A percentile compares a stretch with the other conserved stretches of the same genome.
Evolutionary conservation across 2,797 vertebrate species (phyloP).

Genomic region (Fistularia tabacaria): DNA sequence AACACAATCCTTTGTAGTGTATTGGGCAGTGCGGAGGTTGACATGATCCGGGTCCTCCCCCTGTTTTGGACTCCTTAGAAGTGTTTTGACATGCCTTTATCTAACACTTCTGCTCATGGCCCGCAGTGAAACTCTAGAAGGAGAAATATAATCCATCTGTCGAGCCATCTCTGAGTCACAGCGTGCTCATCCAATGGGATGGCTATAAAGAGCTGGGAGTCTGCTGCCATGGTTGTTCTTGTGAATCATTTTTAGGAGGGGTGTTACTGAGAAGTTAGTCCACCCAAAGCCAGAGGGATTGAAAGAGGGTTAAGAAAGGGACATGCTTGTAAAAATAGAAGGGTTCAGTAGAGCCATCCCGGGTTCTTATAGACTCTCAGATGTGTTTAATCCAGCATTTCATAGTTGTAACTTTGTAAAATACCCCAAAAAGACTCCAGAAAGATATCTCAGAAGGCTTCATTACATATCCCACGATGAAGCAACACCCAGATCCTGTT

Average conservation of each 20-base stretch:
- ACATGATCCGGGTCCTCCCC: slow-evolving; percentile 22
- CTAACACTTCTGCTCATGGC: slow-evolving; percentile 37
- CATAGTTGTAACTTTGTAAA: too few species aligned
- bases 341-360: background rate
- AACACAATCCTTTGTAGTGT: slow-evolving; percentile 6
- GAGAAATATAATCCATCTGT: slow-evolving; percentile 56
- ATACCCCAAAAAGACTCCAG: too few species aligned
- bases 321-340: slow-evolving; percentile 3
- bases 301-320: slow-evolving; percentile 16
- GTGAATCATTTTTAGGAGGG: slow-evolving; percentile 35
- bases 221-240: slow-evolving; percentile 38
- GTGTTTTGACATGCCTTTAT: slow-evolving; percentile 50
- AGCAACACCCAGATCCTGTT: too few species aligned
- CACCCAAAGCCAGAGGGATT: slow-evolving; percentile 32
- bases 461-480: too few species aligned
- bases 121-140: slow-evolving; percentile 26
- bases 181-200: slow-evolving; percentile 38
- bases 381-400: too few species aligned
- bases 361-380: background rate
- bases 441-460: too few species aligned
- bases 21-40: slow-evolving; percentile 9
- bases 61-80: slow-evolving; percentile 19
- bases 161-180: slow-evolving; percentile 47
- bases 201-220: slow-evolving; percentile 22
- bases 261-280: slow-evolving; percentile 28